Conservation (phyloP, 2,797 vertebrate genomes). For the Diglossa cyanea region DNA sequence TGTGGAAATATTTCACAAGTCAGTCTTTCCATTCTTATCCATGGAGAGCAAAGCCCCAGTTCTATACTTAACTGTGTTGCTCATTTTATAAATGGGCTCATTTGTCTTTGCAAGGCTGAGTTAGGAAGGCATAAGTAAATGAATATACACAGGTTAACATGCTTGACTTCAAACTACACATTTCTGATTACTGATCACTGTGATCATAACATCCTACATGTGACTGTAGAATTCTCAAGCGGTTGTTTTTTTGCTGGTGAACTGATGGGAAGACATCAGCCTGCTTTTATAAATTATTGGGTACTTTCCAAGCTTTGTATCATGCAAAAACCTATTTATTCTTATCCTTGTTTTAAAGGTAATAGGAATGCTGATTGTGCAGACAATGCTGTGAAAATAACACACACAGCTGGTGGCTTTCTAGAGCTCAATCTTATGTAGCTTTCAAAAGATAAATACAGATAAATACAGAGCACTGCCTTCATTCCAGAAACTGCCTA, state of each 20-base stretch:
- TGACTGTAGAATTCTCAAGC: not conserved
- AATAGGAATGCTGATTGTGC: not conserved
- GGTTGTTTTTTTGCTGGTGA: not conserved
- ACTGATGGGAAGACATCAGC: not conserved
- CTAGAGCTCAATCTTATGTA: not conserved
- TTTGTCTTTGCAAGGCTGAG: slow-evolving; percentile 18
- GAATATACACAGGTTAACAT: not conserved
- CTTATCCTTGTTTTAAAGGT: not conserved
- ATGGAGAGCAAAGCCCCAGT: not conserved
- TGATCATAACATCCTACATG: not conserved
- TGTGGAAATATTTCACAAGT: not conserved
- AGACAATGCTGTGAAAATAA: slow-evolving; percentile 4
- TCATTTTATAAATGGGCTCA: not conserved
- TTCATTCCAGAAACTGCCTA: not conserved
- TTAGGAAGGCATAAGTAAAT: not conserved
- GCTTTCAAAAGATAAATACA: not conserved
- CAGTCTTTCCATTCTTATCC: not conserved
- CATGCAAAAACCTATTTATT: not conserved
- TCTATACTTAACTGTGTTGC: not conserved
- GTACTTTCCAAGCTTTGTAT: not conserved
- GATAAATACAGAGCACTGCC: not conserved
- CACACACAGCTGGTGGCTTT: not conserved
- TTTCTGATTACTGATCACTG: slow-evolving; percentile 6
- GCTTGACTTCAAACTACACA: not conserved
- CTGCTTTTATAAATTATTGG: not conserved